Evolutionary conservation across 2,797 vertebrate species (phyloP), one percentile per base, ranked within the genome.

Genomic region (Sebastolobus altivelis): DNA sequence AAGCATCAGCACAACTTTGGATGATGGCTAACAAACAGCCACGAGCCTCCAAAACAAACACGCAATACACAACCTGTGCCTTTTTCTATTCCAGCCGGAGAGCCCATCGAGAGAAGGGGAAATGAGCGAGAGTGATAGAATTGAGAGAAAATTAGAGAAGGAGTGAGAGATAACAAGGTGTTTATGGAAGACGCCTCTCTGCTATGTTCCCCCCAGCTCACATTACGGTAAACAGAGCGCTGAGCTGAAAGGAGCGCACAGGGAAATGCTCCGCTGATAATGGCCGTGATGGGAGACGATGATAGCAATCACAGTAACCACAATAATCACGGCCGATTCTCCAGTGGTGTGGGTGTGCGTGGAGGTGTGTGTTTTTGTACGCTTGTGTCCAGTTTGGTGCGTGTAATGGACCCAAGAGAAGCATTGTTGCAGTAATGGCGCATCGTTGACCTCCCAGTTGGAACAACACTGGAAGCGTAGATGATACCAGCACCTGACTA

Each of bases 91-190:
- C 82, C 80, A 87, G 49, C 79, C 5, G 0, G 69, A 80, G 79
- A 79, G 61, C 56, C 78, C 80, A 74, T 77, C 3, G 33, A 85
- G 77, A 77, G 69, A 72, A 1, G 65, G 75, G 61, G 16, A 81
- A 89, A 87, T 71, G 81, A 90, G 85, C 18, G 5, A 70, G 87
- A 88, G 82, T 68, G 89, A 91, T 80, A 89, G 85, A 93, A 93
- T 84, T 80, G 85, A 66, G 86, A 82, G 89, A 93, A 93, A 93
- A 94, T 93, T 92, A 91, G 89, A 91, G 83, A 91, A 88, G 83
- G 85, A 92, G 84, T 79, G 90, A 87, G 88, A 88, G 92, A 94
- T 95, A 95, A 95, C 92, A 92, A 94, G 92, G 91, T 94, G 91
- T 94, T 95, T 93, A 93, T 93, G 87, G 88, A 93, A 86, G 92